Evolutionary conservation across 2,797 vertebrate genomes (phyloP).

Genomic region (Amphiprion clarkii): DNA sequence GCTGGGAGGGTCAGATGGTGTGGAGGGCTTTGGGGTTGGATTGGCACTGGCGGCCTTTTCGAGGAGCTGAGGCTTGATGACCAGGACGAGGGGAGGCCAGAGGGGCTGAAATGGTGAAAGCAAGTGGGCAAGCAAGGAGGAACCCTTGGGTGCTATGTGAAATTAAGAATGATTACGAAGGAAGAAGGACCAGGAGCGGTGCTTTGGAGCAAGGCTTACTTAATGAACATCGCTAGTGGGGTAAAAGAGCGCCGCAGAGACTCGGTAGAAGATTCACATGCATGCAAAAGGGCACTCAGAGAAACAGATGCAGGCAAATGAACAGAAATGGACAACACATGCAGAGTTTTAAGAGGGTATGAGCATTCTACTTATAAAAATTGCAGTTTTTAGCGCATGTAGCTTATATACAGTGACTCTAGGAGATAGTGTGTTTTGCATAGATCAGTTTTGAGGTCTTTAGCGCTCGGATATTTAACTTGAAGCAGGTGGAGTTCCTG

Average conservation of each 20-base stretch:
- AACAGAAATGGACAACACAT: background rate
- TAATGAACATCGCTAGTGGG: constrained; percentile 62
- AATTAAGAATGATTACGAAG: constrained; percentile 78
- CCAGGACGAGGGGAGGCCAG: constrained; percentile 44
- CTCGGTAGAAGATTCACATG: constrained; percentile 8
- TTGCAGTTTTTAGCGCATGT: background rate
- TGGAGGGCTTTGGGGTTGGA: constrained; percentile 29
- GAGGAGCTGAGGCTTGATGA: constrained; percentile 7
- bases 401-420: background rate
- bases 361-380: background rate
- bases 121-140: constrained; percentile 35
- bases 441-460: constrained; percentile 26
- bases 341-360: background rate
- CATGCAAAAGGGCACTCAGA: background rate
- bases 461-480: constrained; percentile 35
- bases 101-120: constrained; percentile 51
- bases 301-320: constrained; percentile 21
- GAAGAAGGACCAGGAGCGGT: constrained; percentile 61
- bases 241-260: constrained; percentile 1
- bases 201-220: constrained; percentile 52
- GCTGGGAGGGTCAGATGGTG: constrained; percentile 56
- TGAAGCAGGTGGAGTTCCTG: constrained; percentile 54
- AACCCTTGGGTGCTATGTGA: constrained; percentile 68
- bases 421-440: constrained; percentile 10
- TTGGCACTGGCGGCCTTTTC: constrained; percentile 35